Conservation (phyloP, 2,113 vertebrate species). For the Spilogale gracilis region DNA sequence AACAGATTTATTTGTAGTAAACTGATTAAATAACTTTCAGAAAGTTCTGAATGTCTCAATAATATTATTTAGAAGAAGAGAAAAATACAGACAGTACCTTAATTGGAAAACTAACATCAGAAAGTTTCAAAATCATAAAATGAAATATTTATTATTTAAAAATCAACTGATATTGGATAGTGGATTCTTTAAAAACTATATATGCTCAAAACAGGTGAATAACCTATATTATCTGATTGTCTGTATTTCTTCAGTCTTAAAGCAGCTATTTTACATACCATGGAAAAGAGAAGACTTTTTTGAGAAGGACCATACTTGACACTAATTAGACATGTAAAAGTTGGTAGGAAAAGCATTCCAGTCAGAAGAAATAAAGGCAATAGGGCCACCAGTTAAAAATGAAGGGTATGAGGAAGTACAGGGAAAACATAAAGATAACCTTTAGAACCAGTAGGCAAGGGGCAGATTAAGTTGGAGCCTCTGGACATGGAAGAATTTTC, state of each 20-base stretch:
- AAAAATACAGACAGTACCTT: background rate
- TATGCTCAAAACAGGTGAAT: background rate
- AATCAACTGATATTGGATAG: background rate
- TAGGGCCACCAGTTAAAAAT: background rate
- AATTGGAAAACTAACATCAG: background rate
- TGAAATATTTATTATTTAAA: background rate
- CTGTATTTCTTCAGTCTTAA: background rate
- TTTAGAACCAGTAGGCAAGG: background rate
- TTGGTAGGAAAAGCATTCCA: background rate
- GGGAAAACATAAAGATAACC: background rate
- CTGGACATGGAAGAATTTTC: background rate
- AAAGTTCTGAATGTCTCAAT: background rate
- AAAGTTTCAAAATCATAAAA: background rate
- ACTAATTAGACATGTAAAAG: background rate
- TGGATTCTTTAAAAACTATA: background rate
- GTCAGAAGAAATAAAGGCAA: background rate
- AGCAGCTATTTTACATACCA: background rate
- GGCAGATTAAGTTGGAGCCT: background rate
- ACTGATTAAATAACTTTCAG: background rate
- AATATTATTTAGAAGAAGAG: background rate
- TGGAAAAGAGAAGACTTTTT: background rate
- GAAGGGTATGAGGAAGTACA: background rate
- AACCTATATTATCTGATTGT: background rate
- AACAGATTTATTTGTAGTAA: background rate
- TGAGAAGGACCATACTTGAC: background rate